phyloP scores from a whole-genome alignment of 2,113 vertebrate species.

The Nymphicus hollandicus region DNA sequence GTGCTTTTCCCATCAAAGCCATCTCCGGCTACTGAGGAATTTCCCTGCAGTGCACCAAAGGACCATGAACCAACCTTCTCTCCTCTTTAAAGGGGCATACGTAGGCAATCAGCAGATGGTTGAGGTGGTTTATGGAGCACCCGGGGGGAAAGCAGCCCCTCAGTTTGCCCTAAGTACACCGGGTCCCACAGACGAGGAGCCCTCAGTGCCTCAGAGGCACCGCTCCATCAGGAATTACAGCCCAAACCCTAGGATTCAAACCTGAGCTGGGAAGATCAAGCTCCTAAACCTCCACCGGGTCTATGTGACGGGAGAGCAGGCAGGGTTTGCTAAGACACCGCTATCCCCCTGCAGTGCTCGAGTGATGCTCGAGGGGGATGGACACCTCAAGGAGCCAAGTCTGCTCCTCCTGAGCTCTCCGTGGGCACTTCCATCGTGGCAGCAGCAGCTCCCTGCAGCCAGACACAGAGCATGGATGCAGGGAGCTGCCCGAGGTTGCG shows the following conservation, averaged over 20 bases:
- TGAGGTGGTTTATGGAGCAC: neutral
- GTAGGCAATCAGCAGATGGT: neutral
- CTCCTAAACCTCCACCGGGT: neutral
- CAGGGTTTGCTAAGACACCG: neutral
- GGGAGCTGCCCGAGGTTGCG: neutral
- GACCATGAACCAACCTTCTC: neutral
- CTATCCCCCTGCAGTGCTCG: neutral
- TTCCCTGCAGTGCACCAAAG: neutral
- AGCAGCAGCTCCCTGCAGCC: neutral
- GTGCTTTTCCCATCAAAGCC: rapidly evolving
- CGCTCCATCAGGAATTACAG: neutral
- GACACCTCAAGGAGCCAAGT: neutral
- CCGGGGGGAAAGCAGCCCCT: neutral
- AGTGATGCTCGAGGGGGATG: rapidly evolving
- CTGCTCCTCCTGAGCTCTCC: neutral
- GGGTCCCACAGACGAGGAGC: rapidly evolving
- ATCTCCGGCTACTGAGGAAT: neutral
- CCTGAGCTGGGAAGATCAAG: neutral
- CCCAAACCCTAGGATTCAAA: neutral
- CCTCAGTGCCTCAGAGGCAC: neutral
- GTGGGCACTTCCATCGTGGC: neutral
- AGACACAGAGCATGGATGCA: neutral
- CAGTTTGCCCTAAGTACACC: neutral
- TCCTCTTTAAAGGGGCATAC: rapidly evolving
- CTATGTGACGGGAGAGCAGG: rapidly evolving